Evolutionary conservation across 1,140 invertebrate genomes (phyloP), one percentile per base, ranked within the genome.

Genomic region (Pseudobourletiella spinata): DNA sequence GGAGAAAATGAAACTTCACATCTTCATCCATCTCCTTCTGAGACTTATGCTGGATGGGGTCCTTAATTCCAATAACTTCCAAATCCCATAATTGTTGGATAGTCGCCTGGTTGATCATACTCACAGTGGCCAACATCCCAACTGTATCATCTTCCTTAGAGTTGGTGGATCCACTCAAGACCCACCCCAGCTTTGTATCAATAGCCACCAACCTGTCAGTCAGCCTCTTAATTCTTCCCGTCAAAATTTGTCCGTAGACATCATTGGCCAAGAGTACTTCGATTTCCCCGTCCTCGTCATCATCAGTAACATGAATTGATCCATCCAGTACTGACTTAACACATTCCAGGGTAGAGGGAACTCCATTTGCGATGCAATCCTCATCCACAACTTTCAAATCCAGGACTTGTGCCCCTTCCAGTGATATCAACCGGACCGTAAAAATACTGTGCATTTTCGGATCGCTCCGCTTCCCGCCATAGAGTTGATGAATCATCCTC

Each of bases 1-100:
- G 26, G 44, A 42, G 3, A 18, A 57, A 62, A 14, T 62, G 28
- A 2, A 4, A 4, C 26, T 56, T 54, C 0, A 42, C 42, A n/a
- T 16, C 29, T 20, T 56, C 8, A 14, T 29, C 42, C 0, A 55
- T 4, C 4, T 46, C 24, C 1, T 0, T 1, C 26, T 20, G 28
- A 6, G 58, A 28, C 6, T 51, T 50, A 3, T 11, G 25, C 44
- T 59, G 44, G 8, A 29, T 29, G 11, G 58, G 58, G 39, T 59
- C 58, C 46, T 22, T 59, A 26, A 52, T 60, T 0, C 46, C 59
- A 0, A 60, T 22, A 35, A 69, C 64, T 51, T 76, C 74, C 1
- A 60, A 30, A 3, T 14, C 15, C 48, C 48, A 52, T 0, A 60
- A 2, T 18, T 60, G 28, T n/a, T 52, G 46, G 4, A 35, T 26